Conservation (phyloP, 2,888 invertebrate genomes). For the Rhingia rostrata region DNA sequence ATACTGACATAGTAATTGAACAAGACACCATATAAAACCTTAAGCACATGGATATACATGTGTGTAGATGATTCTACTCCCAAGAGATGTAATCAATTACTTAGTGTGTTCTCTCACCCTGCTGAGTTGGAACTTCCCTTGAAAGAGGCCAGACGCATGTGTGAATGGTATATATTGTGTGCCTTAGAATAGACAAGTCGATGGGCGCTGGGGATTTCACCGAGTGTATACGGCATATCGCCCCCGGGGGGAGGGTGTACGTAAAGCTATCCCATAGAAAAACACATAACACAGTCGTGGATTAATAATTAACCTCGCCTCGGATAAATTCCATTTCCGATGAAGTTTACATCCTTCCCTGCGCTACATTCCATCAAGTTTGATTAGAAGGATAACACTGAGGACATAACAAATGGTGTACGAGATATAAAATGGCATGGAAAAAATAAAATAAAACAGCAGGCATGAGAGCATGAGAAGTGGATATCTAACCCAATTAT, state of each 20-base stretch:
- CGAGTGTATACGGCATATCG: slow-evolving; percentile 23
- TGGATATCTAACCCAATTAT: slow-evolving; percentile 63
- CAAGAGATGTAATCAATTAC: slow-evolving; percentile 83
- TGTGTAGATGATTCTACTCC: slow-evolving; percentile 74
- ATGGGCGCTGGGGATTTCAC: slow-evolving; percentile 9
- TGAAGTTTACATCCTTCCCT: slow-evolving; percentile 38
- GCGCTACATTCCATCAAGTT: not conserved
- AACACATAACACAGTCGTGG: slow-evolving; percentile 32
- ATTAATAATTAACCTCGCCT: slow-evolving; percentile 67
- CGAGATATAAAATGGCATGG: slow-evolving; percentile 30
- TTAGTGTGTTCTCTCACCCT: slow-evolving; percentile 78
- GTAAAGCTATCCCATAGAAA: slow-evolving; percentile 45
- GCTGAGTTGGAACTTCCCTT: slow-evolving; percentile 25
- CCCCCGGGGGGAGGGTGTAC: slow-evolving; percentile 55
- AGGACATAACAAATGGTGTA: not conserved
- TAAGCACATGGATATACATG: not conserved
- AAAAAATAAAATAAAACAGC: not conserved
- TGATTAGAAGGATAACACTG: slow-evolving; percentile 2
- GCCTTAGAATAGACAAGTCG: slow-evolving; percentile 5
- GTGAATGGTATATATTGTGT: not conserved
- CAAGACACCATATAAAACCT: slow-evolving; percentile 23
- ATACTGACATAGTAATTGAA: slow-evolving; percentile 29
- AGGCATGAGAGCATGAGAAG: slow-evolving; percentile 28
- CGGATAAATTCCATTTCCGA: slow-evolving; percentile 67
- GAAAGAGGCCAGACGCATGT: slow-evolving; percentile 7